Evolutionary conservation across 2,113 vertebrate genomes (phyloP).

Genomic region (Eolophus roseicapilla): DNA sequence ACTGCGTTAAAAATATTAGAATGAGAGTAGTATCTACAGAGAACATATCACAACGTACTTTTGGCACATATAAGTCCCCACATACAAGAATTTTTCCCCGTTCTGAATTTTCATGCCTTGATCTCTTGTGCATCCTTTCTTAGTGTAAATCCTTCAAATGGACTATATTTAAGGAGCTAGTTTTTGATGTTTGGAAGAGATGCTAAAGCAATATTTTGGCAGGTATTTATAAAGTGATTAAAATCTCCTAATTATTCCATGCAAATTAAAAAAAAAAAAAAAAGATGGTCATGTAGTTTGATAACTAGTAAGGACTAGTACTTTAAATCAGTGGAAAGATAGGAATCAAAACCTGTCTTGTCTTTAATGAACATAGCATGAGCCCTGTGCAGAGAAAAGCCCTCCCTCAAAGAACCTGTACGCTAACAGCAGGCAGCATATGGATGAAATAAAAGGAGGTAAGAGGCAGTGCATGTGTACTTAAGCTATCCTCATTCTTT

Average conservation of each 20-base stretch:
- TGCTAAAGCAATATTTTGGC: not conserved
- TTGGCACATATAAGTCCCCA: not conserved
- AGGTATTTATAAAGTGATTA: not conserved
- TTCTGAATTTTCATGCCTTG: not conserved
- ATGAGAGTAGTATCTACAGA: not conserved
- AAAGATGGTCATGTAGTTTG: not conserved
- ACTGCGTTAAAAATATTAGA: not conserved
- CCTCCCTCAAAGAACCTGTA: not conserved
- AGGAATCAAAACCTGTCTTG: not conserved
- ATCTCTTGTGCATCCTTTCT: not conserved
- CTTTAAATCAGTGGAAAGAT: not conserved
- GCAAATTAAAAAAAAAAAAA: not conserved
- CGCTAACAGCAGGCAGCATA: not conserved
- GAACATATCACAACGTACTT: not conserved
- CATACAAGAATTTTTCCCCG: accelerated
- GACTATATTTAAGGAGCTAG: not conserved
- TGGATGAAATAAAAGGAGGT: not conserved
- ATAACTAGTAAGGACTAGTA: not conserved
- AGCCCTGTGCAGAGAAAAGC: not conserved
- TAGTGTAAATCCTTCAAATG: not conserved
- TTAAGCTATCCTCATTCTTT: not conserved
- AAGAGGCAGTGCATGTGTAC: not conserved
- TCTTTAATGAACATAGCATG: not conserved
- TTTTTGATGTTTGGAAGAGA: not conserved
- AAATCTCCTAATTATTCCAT: not conserved